These are phyloP conservation scores for Falco concolor DNA, from an alignment of 2,797 vertebrate genomes.

Conservation along the genomic window DNA sequence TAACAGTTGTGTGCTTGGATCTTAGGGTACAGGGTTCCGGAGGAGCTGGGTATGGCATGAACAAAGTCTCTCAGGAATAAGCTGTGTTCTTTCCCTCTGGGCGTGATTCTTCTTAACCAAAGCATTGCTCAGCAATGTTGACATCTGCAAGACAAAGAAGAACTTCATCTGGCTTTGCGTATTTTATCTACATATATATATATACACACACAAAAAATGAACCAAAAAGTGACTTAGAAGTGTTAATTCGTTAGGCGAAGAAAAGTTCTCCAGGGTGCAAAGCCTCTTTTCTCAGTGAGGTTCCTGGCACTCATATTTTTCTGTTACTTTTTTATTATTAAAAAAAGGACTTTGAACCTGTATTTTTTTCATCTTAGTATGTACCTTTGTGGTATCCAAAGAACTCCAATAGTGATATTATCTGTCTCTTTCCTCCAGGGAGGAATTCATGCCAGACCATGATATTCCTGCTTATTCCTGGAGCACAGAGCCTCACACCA, in stretches of 20 bases:
- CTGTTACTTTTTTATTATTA: neutral
- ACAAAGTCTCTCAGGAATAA: neutral
- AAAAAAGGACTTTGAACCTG: neutral
- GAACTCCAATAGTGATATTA: slow-evolving; percentile 20
- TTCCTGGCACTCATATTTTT: neutral
- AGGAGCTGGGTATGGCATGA: neutral
- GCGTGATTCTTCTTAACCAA: neutral
- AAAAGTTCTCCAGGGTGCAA: neutral
- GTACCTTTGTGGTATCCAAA: neutral
- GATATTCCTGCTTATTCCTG: neutral
- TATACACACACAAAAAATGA: neutral
- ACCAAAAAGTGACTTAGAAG: neutral
- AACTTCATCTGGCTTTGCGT: neutral
- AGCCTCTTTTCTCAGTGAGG: neutral
- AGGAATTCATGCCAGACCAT: neutral
- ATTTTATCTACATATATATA: too few relatives aligned
- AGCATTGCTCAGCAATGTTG: neutral
- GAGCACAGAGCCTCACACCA: neutral
- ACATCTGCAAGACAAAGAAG: neutral
- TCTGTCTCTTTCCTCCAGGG: neutral
- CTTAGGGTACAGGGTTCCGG: neutral
- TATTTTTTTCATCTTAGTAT: slow-evolving; percentile 3
- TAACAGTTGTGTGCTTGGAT: neutral
- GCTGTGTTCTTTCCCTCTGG: neutral
- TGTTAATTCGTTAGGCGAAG: neutral